A percentile compares a stretch with the other conserved stretches of the same genome.
These are phyloP conservation scores for Epinephelus awoara DNA, from an alignment of 2,797 vertebrate genomes.

Conservation along the genomic window DNA sequence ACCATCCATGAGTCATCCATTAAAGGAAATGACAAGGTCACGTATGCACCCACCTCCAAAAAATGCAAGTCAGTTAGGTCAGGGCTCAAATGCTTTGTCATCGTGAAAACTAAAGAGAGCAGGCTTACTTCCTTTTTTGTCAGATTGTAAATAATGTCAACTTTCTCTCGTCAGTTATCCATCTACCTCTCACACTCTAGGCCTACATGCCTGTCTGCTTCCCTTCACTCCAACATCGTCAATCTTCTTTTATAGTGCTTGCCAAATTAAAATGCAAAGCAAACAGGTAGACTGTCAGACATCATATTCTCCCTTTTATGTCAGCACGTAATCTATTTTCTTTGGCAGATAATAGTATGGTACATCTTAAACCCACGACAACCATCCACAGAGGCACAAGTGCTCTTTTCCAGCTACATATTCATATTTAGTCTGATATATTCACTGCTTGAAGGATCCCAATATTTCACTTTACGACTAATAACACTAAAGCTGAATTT, in stretches of 20 bases:
- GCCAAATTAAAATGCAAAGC: slow-evolving; percentile 61
- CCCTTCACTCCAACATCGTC: slow-evolving; percentile 28
- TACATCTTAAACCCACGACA: slow-evolving; percentile 16
- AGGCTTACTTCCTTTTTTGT: slow-evolving; percentile 32
- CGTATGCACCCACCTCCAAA: slow-evolving; percentile 14
- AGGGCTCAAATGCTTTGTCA: slow-evolving; percentile 27
- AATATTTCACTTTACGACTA: slow-evolving; percentile 62
- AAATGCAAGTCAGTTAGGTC: slow-evolving; percentile 29
- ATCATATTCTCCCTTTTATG: slow-evolving; percentile 33
- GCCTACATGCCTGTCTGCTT: slow-evolving; percentile 15
- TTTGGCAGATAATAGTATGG: slow-evolving; percentile 14
- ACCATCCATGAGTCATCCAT: slow-evolving; percentile 34
- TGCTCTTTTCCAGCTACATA: slow-evolving; percentile 27
- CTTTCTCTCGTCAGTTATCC: slow-evolving; percentile 23
- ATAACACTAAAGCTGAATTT: slow-evolving; percentile 64
- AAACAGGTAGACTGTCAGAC: slow-evolving; percentile 38
- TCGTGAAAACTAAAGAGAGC: slow-evolving; percentile 35
- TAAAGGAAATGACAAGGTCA: slow-evolving; percentile 30
- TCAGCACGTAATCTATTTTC: slow-evolving; percentile 27
- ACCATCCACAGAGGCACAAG: not conserved
- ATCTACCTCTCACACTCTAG: slow-evolving; percentile 11
- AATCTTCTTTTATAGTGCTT: slow-evolving; percentile 44
- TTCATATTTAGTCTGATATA: slow-evolving; percentile 55
- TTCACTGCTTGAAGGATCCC: slow-evolving; percentile 45
- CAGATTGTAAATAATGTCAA: slow-evolving; percentile 24